These are phyloP conservation scores for Chaitophorus viminalis DNA, from an alignment of 2,888 invertebrate species.

Conservation along the genomic window DNA sequence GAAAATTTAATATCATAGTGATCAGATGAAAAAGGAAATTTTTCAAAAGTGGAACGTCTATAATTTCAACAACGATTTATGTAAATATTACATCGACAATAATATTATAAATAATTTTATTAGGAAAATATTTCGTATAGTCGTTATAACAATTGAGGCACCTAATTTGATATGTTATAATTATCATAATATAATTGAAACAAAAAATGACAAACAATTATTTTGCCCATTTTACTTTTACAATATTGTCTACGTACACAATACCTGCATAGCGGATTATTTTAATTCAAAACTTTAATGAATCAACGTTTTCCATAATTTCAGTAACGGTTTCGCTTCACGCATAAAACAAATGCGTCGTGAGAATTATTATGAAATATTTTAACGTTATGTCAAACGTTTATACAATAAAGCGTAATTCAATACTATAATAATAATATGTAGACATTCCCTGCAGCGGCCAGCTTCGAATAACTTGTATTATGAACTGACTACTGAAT, in stretches of 20 bases:
- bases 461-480: background rate
- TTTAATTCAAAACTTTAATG: background rate
- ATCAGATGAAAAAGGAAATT: too few relatives aligned
- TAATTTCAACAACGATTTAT: too few relatives aligned
- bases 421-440: background rate
- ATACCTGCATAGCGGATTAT: background rate
- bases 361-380: background rate
- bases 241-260: too few relatives aligned
- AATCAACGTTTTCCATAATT: background rate
- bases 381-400: too few relatives aligned
- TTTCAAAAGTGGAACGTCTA: too few relatives aligned
- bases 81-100: too few relatives aligned
- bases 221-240: background rate
- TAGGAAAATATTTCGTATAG: too few relatives aligned
- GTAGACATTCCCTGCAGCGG: background rate
- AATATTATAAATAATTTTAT: too few relatives aligned
- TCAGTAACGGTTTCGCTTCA: background rate
- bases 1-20: too few relatives aligned
- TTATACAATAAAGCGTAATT: background rate
- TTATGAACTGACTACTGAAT: background rate
- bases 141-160: too few relatives aligned
- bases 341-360: background rate
- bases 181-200: background rate
- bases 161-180: too few relatives aligned
- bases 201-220: background rate